Evolutionary conservation across 2,888 invertebrate species (phyloP).

Genomic region (Mimumesa dahlbomi): DNA sequence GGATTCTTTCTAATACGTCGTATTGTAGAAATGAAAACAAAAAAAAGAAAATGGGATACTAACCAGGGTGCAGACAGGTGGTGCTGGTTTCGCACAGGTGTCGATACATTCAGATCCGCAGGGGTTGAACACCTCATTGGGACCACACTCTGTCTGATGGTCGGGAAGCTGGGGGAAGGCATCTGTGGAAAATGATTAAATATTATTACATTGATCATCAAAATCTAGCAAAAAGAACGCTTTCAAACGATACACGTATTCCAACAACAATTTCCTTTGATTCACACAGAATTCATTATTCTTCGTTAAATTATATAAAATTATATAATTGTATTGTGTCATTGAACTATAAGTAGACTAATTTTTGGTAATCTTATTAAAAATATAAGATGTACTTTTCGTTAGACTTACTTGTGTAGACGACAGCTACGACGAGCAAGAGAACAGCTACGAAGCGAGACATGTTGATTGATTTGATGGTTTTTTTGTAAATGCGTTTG

Average conservation of each 20-base stretch:
- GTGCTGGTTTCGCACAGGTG: conserved; percentile 22
- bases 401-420: conserved; percentile 46
- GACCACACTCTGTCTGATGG: conserved; percentile 12
- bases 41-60: conserved; percentile 16
- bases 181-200: conserved; percentile 14
- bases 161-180: conserved; percentile 4
- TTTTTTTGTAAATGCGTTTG: conserved; percentile 1
- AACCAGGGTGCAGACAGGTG: conserved; percentile 38
- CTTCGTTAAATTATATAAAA: too few relatives aligned
- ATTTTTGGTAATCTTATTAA: too few relatives aligned
- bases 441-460: conserved; percentile 29
- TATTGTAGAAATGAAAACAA: too few relatives aligned
- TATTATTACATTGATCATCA: too few relatives aligned
- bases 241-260: too few relatives aligned
- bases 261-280: too few relatives aligned
- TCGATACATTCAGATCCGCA: conserved; percentile 38
- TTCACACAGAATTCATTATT: too few relatives aligned
- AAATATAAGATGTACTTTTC: too few relatives aligned
- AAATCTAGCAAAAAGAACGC: too few relatives aligned
- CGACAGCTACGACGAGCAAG: conserved; percentile 39
- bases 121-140: conserved; percentile 36
- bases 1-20: too few relatives aligned
- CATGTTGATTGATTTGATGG: conserved; percentile 28
- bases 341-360: too few relatives aligned
- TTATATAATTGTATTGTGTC: too few relatives aligned